Evolutionary conservation across 2,113 vertebrate species (phyloP).

Genomic region (Hirundichthys speculiger): DNA sequence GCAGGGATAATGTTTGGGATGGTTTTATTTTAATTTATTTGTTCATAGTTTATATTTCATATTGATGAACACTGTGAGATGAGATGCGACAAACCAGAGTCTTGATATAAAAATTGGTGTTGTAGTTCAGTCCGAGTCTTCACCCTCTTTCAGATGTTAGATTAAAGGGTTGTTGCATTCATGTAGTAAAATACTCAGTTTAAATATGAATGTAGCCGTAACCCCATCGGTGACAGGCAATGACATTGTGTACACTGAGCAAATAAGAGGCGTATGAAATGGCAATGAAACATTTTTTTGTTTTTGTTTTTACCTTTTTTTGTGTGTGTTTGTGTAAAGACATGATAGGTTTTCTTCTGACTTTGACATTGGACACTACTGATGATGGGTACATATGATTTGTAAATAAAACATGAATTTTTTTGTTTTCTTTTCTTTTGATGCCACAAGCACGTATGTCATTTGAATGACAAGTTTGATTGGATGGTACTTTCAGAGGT

Average conservation of each 20-base stretch:
- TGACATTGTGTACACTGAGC: constrained; percentile 41
- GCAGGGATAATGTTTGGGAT: constrained; percentile 64
- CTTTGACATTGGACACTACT: constrained; percentile 72
- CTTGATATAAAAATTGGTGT: constrained; percentile 23
- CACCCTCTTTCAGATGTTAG: neutral
- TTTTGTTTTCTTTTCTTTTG: constrained; percentile 15
- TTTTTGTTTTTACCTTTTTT: constrained; percentile 41
- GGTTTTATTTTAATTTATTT: constrained; percentile 69
- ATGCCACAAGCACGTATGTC: constrained; percentile 51
- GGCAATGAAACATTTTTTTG: constrained; percentile 55
- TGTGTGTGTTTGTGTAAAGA: constrained; percentile 59
- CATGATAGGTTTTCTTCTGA: constrained; percentile 51
- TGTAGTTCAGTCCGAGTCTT: constrained; percentile 38
- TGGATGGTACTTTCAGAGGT: constrained; percentile 60
- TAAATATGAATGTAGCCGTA: constrained; percentile 34
- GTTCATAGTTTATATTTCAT: constrained; percentile 54
- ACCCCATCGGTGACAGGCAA: constrained; percentile 13
- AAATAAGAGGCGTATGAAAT: constrained; percentile 58
- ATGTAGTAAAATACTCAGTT: constrained; percentile 22
- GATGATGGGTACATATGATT: constrained; percentile 74
- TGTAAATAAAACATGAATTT: constrained; percentile 60
- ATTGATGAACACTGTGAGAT: constrained; percentile 76
- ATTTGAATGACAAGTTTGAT: constrained; percentile 28
- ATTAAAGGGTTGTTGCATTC: constrained; percentile 22
- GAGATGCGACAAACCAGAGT: constrained; percentile 49